Evolutionary conservation across 2,113 vertebrate species (phyloP).

Genomic region (Platichthys stellatus): DNA sequence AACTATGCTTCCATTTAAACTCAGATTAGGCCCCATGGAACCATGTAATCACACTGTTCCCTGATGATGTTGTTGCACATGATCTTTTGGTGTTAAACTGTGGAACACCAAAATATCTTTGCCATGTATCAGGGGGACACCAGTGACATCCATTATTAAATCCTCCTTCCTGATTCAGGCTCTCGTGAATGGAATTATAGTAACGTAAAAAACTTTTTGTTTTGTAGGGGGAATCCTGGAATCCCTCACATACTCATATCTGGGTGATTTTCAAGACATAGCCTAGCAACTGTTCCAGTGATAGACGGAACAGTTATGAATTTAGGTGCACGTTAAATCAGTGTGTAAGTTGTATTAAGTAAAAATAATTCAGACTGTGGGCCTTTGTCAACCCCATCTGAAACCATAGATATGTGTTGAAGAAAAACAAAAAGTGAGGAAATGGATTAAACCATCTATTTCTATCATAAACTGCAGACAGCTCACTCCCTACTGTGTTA

Average conservation of each 20-base stretch:
- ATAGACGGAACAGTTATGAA: background rate
- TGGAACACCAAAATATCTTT: background rate
- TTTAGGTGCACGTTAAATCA: background rate
- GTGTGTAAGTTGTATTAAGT: no score
- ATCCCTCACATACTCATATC: constrained; percentile 15
- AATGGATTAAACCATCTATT: no score
- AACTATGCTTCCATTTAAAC: background rate
- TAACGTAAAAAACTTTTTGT: constrained; percentile 29
- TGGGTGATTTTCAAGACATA: background rate
- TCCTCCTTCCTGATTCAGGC: constrained; percentile 10
- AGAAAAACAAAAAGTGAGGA: no score
- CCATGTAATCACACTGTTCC: constrained; percentile 25
- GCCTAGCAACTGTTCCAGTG: background rate
- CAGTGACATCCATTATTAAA: constrained; percentile 26
- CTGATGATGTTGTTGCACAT: constrained; percentile 3
- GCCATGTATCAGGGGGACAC: constrained; percentile 20
- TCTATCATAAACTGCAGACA: no score
- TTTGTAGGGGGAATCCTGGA: background rate
- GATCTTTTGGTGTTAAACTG: constrained; percentile 18
- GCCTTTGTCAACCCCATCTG: background rate
- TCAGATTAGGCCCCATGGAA: background rate
- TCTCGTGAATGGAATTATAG: constrained; percentile 39
- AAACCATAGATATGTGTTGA: background rate
- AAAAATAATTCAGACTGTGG: no score
- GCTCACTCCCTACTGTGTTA: no score